Base-by-base conservation (phyloP, 2,113 vertebrate genomes). In the Taurulus bubalis region DNA sequence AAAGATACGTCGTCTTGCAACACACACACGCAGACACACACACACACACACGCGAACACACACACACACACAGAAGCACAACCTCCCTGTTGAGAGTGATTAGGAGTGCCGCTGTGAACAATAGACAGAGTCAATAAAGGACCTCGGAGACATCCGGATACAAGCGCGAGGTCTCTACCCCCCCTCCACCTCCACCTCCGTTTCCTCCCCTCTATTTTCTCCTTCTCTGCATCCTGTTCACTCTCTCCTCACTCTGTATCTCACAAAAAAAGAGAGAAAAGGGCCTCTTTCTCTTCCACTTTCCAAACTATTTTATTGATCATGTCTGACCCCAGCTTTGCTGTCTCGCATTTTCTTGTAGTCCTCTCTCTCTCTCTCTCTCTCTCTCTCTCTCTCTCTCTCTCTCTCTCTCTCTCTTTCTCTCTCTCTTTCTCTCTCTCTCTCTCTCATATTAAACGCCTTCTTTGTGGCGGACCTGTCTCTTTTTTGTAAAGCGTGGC, bases 111-210 rank as follows among this genome's bases (percentile, higher is more conserved):
- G 90, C 91, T 90, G 92, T 85, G 90, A 90, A 94, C 92, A 94
- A 93, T 90, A 90, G 93, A 91, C 88, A 87, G 91, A 93, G 92
- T 93, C 93, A 93, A 94, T 93, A 92, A 92, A 91, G 74, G 89
- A 93, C 87, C 88, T 87, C 62, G 51, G 90, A 94, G 90, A 93
- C 87, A 89, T 87, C 90, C 85, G 73, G 87, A 88, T 84, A 91
- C 93, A 82, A 87, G 85, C 85, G 71, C 77, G 85, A 89, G 87
- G 85, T 91, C 84, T 88, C 89, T 75, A 79, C 75, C 65, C 59
- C 73, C 47, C 16, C 22, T 4, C 7, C 18, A n/a, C 2, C 32
- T 18, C 75, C 14, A 53, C 47, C 75, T 72, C 28, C 6, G 1
- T 40, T 74, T 75, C 45, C 49, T 49, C 32, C 24, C 36, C 47